A percentile compares a stretch with the other conserved stretches of the same genome.
These are phyloP conservation scores for Spodoptera litura DNA, from an alignment of 1,140 invertebrate species.

Conservation along the genomic window DNA sequence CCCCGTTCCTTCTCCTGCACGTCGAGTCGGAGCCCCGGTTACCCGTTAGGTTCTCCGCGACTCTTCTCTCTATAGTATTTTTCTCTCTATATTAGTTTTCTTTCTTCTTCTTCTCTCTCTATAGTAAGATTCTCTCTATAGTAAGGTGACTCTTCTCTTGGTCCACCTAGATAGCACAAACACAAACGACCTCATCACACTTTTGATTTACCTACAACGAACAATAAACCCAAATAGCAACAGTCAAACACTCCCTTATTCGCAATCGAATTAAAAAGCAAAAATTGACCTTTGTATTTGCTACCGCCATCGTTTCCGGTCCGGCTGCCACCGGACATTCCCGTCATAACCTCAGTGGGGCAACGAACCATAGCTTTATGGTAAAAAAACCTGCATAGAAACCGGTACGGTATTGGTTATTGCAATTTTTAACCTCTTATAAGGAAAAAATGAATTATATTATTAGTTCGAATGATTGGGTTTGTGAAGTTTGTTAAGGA, in stretches of 20 bases:
- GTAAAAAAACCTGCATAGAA: conserved; percentile 9
- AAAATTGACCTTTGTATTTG: conserved; percentile 33
- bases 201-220: not conserved
- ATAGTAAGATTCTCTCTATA: too few species aligned
- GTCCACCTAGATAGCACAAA: too few species aligned
- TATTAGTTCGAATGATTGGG: conserved; percentile 2
- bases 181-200: too few species aligned
- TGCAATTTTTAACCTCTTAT: not conserved
- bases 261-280: conserved; percentile 6
- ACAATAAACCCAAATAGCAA: not conserved
- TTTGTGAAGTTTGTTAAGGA: not conserved
- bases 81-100: too few species aligned
- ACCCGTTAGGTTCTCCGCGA: too few species aligned
- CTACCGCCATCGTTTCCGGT: conserved; percentile 17
- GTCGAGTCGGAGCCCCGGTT: too few species aligned
- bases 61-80: too few species aligned
- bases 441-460: conserved; percentile 21
- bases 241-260: not conserved
- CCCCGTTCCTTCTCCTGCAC: too few species aligned
- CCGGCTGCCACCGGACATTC: conserved; percentile 34
- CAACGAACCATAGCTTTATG: conserved; percentile 15
- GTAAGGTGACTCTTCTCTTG: too few species aligned
- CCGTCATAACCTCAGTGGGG: conserved; percentile 5
- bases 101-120: too few species aligned
- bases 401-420: conserved; percentile 28